These are phyloP conservation scores for Ictidomys tridecemlineatus DNA, from an alignment of 2,113 vertebrate genomes.

Conservation along the genomic window DNA sequence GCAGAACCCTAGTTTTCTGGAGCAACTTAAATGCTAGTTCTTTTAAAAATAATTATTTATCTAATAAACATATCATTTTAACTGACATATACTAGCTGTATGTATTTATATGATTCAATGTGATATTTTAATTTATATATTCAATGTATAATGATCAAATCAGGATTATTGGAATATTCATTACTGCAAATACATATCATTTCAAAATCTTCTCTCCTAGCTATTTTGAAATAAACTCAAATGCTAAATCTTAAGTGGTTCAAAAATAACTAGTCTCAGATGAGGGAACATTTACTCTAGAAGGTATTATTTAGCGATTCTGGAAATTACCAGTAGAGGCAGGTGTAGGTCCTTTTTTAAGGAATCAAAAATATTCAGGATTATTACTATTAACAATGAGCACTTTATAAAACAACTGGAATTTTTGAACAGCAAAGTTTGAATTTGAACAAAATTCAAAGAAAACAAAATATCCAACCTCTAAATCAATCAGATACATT, in stretches of 20 bases:
- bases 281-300: background rate
- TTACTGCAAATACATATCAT: background rate
- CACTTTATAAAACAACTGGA: background rate
- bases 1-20: constrained; percentile 1
- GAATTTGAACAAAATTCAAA: too few species aligned
- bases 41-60: background rate
- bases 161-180: background rate
- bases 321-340: background rate
- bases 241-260: background rate
- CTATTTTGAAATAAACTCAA: background rate
- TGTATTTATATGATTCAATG: background rate
- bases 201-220: background rate
- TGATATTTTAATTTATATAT: background rate
- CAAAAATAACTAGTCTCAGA: background rate
- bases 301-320: background rate
- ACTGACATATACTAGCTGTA: background rate
- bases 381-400: background rate
- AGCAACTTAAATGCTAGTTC: background rate
- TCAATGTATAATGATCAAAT: background rate
- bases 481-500: background rate
- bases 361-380: background rate
- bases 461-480: background rate
- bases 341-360: background rate
- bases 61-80: background rate
- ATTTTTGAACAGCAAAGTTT: background rate